Evolutionary conservation across 2,888 invertebrate genomes (phyloP).

Genomic region (Hypomecis punctinalis): DNA sequence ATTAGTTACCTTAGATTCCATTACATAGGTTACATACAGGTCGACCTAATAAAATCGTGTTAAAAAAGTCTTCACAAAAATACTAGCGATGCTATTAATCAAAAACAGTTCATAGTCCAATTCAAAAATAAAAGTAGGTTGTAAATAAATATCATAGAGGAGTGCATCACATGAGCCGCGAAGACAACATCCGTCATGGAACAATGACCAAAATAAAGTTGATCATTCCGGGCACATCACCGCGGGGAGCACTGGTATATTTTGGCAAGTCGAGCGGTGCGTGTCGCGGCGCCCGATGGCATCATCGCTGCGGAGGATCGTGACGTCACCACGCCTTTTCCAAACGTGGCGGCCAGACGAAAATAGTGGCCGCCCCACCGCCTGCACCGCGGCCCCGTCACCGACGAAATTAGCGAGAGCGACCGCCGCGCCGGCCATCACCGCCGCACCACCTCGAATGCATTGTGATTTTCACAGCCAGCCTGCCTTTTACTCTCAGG

Average conservation of each 20-base stretch:
- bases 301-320: constrained; percentile 82
- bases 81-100: too few relatives aligned
- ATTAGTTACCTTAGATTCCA: too few relatives aligned
- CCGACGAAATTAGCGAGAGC: constrained; percentile 79
- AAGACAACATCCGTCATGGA: constrained; percentile 56
- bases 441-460: constrained; percentile 48
- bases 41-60: too few relatives aligned
- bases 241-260: constrained; percentile 75
- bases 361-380: constrained; percentile 82
- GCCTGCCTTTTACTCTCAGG: too few relatives aligned
- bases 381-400: constrained; percentile 71
- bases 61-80: too few relatives aligned
- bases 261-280: constrained; percentile 80
- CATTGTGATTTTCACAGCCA: constrained; percentile 13
- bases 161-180: constrained; percentile 26
- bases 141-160: neutral
- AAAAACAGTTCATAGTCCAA: too few relatives aligned
- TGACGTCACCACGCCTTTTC: constrained; percentile 84
- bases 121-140: too few relatives aligned
- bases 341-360: constrained; percentile 85
- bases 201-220: constrained; percentile 81
- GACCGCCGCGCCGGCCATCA: constrained; percentile 53
- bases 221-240: constrained; percentile 59
- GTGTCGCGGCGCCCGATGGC: constrained; percentile 81
- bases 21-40: too few relatives aligned